Evolutionary conservation across 2,888 invertebrate species (phyloP).

Genomic region (Himalopsyche tibetana): DNA sequence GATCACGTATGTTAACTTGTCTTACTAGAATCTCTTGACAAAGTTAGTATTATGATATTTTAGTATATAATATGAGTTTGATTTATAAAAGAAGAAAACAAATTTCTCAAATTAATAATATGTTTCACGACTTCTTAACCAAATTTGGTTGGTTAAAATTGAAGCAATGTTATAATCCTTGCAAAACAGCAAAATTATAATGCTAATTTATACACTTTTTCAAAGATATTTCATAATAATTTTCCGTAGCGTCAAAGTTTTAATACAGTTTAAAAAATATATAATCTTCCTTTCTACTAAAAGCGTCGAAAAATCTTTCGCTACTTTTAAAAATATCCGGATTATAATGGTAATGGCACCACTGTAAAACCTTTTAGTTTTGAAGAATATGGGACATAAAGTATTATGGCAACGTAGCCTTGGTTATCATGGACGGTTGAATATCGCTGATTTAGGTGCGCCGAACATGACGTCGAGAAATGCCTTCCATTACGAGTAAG

Average conservation of each 20-base stretch:
- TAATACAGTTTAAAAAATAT: neutral
- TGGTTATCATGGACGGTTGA: slow-evolving; percentile 34
- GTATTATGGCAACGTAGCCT: slow-evolving; percentile 21
- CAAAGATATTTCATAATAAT: no score
- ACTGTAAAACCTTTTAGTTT: slow-evolving; percentile 38
- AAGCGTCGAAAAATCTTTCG: neutral
- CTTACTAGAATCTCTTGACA: no score
- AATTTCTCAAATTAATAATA: no score
- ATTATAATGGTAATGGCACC: neutral
- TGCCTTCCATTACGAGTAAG: slow-evolving; percentile 51
- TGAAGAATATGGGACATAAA: slow-evolving; percentile 13
- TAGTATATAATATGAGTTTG: no score
- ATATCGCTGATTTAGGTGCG: slow-evolving; percentile 38
- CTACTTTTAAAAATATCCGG: neutral
- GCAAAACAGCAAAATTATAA: no score
- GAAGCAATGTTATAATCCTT: no score
- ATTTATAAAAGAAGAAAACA: no score
- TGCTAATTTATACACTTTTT: no score
- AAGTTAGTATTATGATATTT: no score
- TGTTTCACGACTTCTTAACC: no score
- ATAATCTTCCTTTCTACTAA: neutral
- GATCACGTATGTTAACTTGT: no score
- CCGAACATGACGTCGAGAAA: slow-evolving; percentile 50
- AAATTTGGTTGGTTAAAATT: no score
- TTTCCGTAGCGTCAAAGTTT: neutral